Conservation (phyloP, 2,888 invertebrate genomes). For the Dysmachus trigonus region DNA sequence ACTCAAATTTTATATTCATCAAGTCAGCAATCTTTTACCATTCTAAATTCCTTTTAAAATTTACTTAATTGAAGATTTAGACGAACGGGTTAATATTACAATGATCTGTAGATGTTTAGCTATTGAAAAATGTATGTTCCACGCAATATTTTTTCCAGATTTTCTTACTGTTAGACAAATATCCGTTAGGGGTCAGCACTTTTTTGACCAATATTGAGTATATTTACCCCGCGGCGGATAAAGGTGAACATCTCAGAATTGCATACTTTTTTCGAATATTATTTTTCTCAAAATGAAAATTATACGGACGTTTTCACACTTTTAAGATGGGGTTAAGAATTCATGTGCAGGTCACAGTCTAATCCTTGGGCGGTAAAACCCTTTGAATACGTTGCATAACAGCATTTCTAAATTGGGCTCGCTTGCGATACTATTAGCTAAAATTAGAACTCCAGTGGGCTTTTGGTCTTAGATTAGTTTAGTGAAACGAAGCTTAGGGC, state of each 20-base stretch:
- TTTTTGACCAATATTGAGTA: neutral
- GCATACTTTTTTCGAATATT: no score
- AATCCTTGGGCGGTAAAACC: neutral
- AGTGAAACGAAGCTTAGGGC: neutral
- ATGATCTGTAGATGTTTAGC: neutral
- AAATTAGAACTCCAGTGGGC: neutral
- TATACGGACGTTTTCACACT: neutral
- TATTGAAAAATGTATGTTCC: neutral
- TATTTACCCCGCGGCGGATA: no score
- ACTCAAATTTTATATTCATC: no score
- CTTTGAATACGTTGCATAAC: neutral
- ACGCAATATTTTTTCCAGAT: neutral
- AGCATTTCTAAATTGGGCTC: neutral
- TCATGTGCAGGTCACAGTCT: neutral
- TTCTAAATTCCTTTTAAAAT: no score
- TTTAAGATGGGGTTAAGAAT: neutral
- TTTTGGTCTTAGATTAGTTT: neutral
- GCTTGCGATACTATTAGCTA: neutral
- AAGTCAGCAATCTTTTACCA: no score
- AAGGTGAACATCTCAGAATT: no score
- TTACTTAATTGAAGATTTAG: neutral
- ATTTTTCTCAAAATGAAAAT: neutral
- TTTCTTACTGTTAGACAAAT: neutral
- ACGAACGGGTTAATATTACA: neutral
- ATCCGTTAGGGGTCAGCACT: neutral